Evolutionary conservation across 2,888 invertebrate species (phyloP).

Genomic region (Drosophila buzzatii): DNA sequence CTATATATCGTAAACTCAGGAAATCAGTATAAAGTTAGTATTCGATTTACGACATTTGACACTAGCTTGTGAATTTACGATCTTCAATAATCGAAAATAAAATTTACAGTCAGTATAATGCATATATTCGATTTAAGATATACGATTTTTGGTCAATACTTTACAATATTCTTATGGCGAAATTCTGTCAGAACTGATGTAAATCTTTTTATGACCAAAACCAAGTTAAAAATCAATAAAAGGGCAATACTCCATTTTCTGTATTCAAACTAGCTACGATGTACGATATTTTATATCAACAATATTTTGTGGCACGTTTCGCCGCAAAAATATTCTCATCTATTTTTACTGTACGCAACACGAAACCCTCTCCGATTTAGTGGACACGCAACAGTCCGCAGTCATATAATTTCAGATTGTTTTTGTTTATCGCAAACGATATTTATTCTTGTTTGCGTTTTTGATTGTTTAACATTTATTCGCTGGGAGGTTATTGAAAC

Average conservation of each 20-base stretch:
- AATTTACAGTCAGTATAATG: too few species aligned
- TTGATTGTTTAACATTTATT: slow-evolving; percentile 35
- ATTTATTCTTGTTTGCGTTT: slow-evolving; percentile 12
- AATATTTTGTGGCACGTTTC: not conserved
- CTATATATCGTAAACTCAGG: slow-evolving; percentile 22
- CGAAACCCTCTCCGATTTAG: slow-evolving; percentile 21
- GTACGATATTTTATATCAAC: not conserved
- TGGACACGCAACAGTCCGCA: slow-evolving; percentile 27
- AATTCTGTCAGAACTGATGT: not conserved
- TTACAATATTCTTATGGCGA: not conserved
- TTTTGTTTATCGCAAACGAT: slow-evolving; percentile 51
- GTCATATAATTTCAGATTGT: slow-evolving; percentile 2
- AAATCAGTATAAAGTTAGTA: slow-evolving; percentile 6
- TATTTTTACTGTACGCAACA: slow-evolving; percentile 18
- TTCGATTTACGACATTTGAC: slow-evolving; percentile 29
- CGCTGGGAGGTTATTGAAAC: slow-evolving; percentile 72
- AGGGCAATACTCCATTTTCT: not conserved
- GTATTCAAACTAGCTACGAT: not conserved
- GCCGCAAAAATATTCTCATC: not conserved
- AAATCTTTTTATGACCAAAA: not conserved
- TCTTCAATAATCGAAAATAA: not conserved
- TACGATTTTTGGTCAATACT: not conserved
- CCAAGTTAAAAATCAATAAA: not conserved
- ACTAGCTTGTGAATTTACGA: slow-evolving; percentile 26
- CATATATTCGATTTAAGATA: slow-evolving; percentile 24